Evolutionary conservation across 2,888 invertebrate genomes (phyloP), one percentile per base, ranked within the genome.

Genomic region (Rapana venosa): DNA sequence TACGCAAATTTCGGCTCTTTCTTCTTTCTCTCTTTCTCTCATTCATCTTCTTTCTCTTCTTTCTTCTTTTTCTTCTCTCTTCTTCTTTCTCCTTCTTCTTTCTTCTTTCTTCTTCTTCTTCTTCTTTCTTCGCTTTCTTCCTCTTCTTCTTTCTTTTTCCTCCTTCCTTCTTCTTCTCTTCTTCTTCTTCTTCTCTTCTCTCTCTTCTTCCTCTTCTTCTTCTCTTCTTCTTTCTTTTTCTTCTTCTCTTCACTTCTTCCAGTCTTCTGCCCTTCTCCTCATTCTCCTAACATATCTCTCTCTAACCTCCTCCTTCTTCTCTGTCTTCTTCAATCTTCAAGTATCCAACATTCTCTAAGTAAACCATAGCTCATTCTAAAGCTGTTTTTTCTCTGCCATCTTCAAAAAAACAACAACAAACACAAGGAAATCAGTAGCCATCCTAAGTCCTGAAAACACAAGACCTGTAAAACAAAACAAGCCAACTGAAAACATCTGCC

Each of bases 291-390:
- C 84, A 66, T 84, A n/a, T 56, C 22, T 70, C 32, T 56, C 35
- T 58, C 81, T 30, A 66, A 85, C 47, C 47, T 47, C 74, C 89
- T 89, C 22, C 32, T 35, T 85, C 86, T 77, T 77, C 35, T n/a
- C 77, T 30, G 87, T 35, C 47, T 74, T 77, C 6, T 86, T 79
- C 74, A 30, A 35, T n/a, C n/a, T n/a, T n/a, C n/a, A n/a, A n/a
- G n/a, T n/a, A n/a, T n/a, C n/a, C n/a, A n/a, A n/a, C n/a, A n/a
- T n/a, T n/a, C n/a, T n/a, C n/a, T n/a, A n/a, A n/a, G n/a, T n/a
- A n/a, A n/a, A n/a, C n/a, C n/a, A n/a, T n/a, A n/a, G n/a, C n/a
- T n/a, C n/a, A n/a, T n/a, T n/a, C n/a, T n/a, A n/a, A n/a, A n/a
- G n/a, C n/a, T n/a, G n/a, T 8, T 22, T 13, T 22, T 13, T 22